A percentile compares a stretch with the other conserved stretches of the same genome.
Conservation (phyloP, 1,140 invertebrate species). For the Drosophila aff. region DNA sequence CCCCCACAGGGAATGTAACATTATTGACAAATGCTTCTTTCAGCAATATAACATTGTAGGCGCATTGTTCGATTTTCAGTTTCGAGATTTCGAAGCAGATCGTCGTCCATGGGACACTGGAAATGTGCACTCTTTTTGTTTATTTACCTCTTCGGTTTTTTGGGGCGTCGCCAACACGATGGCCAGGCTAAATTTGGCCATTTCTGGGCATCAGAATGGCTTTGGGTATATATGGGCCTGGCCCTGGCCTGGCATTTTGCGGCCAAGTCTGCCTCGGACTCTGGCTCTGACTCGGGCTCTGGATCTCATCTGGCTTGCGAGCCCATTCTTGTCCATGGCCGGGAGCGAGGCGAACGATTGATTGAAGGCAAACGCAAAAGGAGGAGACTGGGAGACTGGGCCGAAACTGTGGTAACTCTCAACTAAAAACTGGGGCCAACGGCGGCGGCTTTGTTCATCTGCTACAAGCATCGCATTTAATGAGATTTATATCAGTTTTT, state of each 20-base stretch:
- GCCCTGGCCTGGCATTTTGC: constrained; percentile 48
- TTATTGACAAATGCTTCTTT: constrained; percentile 6
- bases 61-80: background rate
- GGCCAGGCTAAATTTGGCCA: constrained; percentile 48
- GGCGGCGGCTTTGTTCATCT: constrained; percentile 73
- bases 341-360: constrained; percentile 77
- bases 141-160: constrained; percentile 39
- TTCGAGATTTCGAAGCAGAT: background rate
- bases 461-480: constrained; percentile 80
- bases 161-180: constrained; percentile 62
- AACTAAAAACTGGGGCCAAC: constrained; percentile 2
- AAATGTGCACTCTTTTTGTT: constrained; percentile 19
- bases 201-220: constrained; percentile 7
- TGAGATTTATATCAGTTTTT: constrained; percentile 83
- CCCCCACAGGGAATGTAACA: background rate
- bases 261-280: constrained; percentile 13
- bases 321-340: constrained; percentile 68
- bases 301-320: constrained; percentile 36
- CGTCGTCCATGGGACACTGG: constrained; percentile 14
- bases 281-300: background rate
- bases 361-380: constrained; percentile 65
- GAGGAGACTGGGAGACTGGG: constrained; percentile 2
- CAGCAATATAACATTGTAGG: background rate
- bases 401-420: constrained; percentile 5
- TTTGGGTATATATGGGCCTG: constrained; percentile 37